These are phyloP conservation scores for Drosophila fulvimacula DNA, from an alignment of 2,888 invertebrate genomes.

Conservation along the genomic window DNA sequence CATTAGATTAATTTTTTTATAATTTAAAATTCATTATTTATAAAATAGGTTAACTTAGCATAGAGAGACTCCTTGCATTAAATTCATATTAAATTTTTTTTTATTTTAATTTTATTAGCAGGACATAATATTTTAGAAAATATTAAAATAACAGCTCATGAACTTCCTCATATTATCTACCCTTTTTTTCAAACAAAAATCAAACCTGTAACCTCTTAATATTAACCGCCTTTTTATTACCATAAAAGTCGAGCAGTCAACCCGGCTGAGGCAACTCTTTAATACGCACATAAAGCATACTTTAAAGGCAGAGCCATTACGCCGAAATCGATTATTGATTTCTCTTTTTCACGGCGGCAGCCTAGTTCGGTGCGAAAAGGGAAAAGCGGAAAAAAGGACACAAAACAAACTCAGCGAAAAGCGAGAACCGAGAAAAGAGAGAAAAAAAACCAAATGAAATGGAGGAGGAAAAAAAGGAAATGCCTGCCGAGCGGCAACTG, in stretches of 20 bases:
- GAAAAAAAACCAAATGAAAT: conserved; percentile 19
- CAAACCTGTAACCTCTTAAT: no score
- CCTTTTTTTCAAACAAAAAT: no score
- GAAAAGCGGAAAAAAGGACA: conserved; percentile 47
- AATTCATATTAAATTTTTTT: no score
- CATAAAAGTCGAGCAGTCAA: conserved; percentile 14
- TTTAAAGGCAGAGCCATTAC: conserved; percentile 56
- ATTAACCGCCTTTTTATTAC: not conserved
- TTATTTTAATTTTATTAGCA: no score
- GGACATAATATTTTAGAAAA: no score
- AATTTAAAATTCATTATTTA: no score
- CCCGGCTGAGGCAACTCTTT: conserved; percentile 35
- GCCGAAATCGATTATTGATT: conserved; percentile 76
- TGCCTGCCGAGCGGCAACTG: conserved; percentile 43
- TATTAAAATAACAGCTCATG: no score
- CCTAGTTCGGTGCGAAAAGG: conserved; percentile 62
- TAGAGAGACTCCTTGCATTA: no score
- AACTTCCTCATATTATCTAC: not conserved
- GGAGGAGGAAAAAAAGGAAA: conserved; percentile 16
- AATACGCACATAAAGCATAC: conserved; percentile 53
- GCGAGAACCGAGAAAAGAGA: conserved; percentile 20
- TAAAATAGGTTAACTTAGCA: no score
- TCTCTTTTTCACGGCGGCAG: conserved; percentile 51
- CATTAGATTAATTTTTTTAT: no score
- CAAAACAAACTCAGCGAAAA: conserved; percentile 59